Conservation (phyloP, 2,113 vertebrate genomes). For the Felis catus region DNA sequence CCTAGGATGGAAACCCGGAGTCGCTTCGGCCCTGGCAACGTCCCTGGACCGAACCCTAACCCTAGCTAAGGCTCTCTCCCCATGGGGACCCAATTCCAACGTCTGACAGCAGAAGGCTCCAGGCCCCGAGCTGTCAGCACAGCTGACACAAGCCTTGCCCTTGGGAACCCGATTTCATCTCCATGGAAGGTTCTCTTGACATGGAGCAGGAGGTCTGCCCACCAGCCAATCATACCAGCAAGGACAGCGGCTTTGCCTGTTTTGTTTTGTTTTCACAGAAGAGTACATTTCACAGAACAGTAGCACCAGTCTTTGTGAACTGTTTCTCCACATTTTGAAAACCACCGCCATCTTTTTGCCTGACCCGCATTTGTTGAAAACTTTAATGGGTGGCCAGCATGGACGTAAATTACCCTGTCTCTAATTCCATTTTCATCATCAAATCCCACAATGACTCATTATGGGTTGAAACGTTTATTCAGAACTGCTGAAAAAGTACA, state of each 20-base stretch:
- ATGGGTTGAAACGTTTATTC: constrained; percentile 74
- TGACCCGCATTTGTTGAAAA: constrained; percentile 34
- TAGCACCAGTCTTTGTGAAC: neutral
- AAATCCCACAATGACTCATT: constrained; percentile 70
- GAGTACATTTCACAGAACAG: neutral
- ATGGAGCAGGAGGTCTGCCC: neutral
- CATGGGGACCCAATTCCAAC: too few relatives aligned
- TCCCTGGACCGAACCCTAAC: too few relatives aligned
- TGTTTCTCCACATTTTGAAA: constrained; percentile 9
- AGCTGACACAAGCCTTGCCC: neutral
- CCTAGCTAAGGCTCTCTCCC: too few relatives aligned
- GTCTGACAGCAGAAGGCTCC: too few relatives aligned
- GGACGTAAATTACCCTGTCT: constrained; percentile 57
- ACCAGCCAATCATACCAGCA: neutral
- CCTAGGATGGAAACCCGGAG: neutral
- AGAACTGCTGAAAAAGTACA: constrained; percentile 62
- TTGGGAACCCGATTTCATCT: neutral
- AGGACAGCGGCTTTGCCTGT: neutral
- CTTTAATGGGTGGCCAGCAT: constrained; percentile 30
- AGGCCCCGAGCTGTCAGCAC: too few relatives aligned
- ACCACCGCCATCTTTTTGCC: neutral
- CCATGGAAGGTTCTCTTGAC: neutral
- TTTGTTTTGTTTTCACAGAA: neutral
- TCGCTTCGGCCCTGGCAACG: too few relatives aligned
- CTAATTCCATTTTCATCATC: constrained; percentile 66